phyloP scores from a whole-genome alignment of 2,113 vertebrate genomes.

The Paradisaea rubra region DNA sequence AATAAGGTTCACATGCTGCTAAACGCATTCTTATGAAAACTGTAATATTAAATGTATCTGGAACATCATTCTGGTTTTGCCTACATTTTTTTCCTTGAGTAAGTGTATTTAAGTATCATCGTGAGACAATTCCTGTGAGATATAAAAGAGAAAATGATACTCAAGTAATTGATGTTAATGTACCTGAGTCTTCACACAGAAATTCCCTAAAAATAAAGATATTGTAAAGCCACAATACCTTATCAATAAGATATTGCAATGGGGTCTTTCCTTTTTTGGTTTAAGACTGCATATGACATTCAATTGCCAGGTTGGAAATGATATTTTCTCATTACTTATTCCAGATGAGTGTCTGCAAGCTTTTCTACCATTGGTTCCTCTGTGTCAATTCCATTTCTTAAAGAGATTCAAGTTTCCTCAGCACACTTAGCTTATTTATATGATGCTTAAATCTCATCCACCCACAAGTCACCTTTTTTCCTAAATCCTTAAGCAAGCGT shows the following conservation, averaged over 20 bases:
- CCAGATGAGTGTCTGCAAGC: not conserved
- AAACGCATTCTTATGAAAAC: not conserved
- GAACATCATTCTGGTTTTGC: not conserved
- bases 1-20: not conserved
- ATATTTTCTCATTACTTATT: not conserved
- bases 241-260: not conserved
- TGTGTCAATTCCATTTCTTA: not conserved
- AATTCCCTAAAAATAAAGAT: not conserved
- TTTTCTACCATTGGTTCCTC: not conserved
- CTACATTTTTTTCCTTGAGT: not conserved
- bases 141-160: not conserved
- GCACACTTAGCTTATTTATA: constrained; percentile 50
- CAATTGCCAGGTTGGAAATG: not conserved
- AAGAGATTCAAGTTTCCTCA: not conserved
- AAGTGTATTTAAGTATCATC: not conserved
- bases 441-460: constrained; percentile 43
- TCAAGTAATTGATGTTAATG: not conserved
- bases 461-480: constrained; percentile 51
- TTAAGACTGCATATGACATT: not conserved
- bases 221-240: not conserved
- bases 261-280: not conserved
- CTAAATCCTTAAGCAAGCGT: constrained; percentile 40
- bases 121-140: not conserved
- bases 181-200: not conserved
- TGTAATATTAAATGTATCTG: not conserved